Evolutionary conservation across 1,140 invertebrate species (phyloP), one percentile per base, ranked within the genome.

Genomic region (Fopius arisanus): DNA sequence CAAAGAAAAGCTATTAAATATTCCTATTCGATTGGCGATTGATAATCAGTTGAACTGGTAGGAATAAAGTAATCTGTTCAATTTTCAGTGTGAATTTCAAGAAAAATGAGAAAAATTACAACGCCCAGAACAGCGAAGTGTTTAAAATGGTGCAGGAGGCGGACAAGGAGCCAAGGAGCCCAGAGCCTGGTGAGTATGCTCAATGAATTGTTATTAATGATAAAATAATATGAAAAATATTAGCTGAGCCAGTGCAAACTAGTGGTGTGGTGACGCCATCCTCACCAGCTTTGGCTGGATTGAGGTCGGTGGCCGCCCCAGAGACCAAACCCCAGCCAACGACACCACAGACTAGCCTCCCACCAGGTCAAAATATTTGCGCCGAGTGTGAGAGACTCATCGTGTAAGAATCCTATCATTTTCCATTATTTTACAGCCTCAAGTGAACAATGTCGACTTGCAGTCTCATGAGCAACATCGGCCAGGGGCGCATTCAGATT

Each of bases 121-220:
- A 96, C 82, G 91, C 93, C 9, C 92, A 93, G 78, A 95, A 95
- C 78, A 97, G 96, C 78, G 96, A 96, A 80, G 96, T 97, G 2
- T 95, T 96, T 86, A 96, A 95, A 87, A 96, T 97, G 91, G 91
- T 98, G 51, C 94, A 96, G 82, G 96, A 97, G 87, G 94, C 94
- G 74, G 94, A 97, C 83, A 94, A 93, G 78, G 94, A 94, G 81
- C 94, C 94, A 69, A 90, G 84, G 78, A 91, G 92, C 71, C 93
- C 93, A 84, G 91, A 92, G 85, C 87, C 90, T 87, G 94, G 94
- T 96, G 85, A 86, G 83, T 84, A 1, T 65, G 31, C 33, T 65
- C 23, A 1, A 31, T 65, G 28, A 65, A 65, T 31, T 37, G 9
- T 7, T 12, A 10, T 37, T 7, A 37, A 37, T 37, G 12, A 19